Evolutionary conservation across 2,888 invertebrate species (phyloP).

Genomic region (Lucinisca nassula): DNA sequence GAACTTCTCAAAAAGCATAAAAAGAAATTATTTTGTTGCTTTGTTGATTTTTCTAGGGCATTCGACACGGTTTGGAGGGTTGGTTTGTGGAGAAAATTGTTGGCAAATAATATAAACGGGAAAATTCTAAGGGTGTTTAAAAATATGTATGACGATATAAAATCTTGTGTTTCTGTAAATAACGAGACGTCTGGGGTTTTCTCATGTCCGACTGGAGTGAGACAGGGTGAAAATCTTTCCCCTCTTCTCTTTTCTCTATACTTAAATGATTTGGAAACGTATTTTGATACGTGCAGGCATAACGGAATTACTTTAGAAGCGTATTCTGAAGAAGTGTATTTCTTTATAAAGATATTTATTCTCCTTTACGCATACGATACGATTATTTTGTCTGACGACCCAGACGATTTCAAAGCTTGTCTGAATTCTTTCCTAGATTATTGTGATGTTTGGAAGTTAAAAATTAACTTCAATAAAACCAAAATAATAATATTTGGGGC

Average conservation of each 20-base stretch:
- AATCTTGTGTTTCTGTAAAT: slow-evolving; percentile 28
- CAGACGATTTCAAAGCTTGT: slow-evolving; percentile 26
- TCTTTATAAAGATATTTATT: slow-evolving; percentile 36
- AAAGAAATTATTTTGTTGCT: slow-evolving; percentile 20
- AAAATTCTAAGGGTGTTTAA: slow-evolving; percentile 34
- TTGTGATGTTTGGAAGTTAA: slow-evolving; percentile 47
- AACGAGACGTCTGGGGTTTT: slow-evolving; percentile 7
- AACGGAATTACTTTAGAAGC: slow-evolving; percentile 3
- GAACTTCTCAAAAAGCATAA: not conserved
- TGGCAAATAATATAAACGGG: slow-evolving; percentile 33
- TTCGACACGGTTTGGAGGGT: slow-evolving; percentile 41
- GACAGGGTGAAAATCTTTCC: slow-evolving; percentile 39
- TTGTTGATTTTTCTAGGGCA: too few species aligned
- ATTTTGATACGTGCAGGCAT: not conserved
- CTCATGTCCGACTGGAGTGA: slow-evolving; percentile 15
- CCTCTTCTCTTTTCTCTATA: slow-evolving; percentile 38
- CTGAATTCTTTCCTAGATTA: slow-evolving; percentile 42
- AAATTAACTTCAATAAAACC: slow-evolving; percentile 37
- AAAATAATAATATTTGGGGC: slow-evolving; percentile 41
- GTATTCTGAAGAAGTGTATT: not conserved
- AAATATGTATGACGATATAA: slow-evolving; percentile 46
- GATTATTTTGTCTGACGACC: slow-evolving; percentile 32
- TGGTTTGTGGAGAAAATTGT: slow-evolving; percentile 35
- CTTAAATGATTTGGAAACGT: slow-evolving; percentile 34
- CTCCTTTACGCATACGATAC: slow-evolving; percentile 58